A percentile compares a stretch with the other conserved stretches of the same genome.
Conservation (phyloP, 2,797 vertebrate species). For the Psittacula echo region DNA sequence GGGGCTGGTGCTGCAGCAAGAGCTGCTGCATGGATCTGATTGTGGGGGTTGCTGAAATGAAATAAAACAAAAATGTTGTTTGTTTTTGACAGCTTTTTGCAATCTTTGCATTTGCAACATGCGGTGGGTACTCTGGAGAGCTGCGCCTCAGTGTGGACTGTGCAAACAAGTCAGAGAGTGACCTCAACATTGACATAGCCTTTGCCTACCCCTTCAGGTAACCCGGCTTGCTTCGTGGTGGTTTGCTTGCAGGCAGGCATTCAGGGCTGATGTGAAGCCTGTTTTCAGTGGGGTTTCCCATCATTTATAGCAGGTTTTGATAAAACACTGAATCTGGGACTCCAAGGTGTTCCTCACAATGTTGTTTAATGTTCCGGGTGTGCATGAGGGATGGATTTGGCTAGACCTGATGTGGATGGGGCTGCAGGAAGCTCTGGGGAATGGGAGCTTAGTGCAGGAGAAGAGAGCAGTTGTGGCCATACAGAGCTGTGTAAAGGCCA, state of each 20-base stretch:
- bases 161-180: conserved; percentile 94
- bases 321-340: rapidly evolving
- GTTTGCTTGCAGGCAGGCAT: background rate
- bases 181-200: conserved; percentile 91
- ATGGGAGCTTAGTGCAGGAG: background rate
- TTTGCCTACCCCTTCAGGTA: conserved; percentile 98
- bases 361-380: background rate
- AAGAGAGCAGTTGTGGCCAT: no score
- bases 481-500: background rate
- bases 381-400: background rate
- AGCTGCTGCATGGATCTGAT: background rate
- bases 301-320: rapidly evolving
- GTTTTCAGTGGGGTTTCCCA: rapidly evolving
- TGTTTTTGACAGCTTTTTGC: conserved; percentile 91
- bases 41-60: background rate
- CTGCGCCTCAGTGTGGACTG: conserved; percentile 96
- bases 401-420: background rate
- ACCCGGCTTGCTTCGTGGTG: background rate
- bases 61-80: conserved; percentile 26
- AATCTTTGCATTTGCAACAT: conserved; percentile 99
- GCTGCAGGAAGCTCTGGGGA: background rate
- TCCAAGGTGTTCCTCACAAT: background rate
- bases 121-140: conserved; percentile 95
- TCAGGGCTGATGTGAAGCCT: background rate
- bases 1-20: background rate